These are phyloP conservation scores for Macroglossus sobrinus DNA, from an alignment of 2,113 vertebrate species.

Conservation along the genomic window DNA sequence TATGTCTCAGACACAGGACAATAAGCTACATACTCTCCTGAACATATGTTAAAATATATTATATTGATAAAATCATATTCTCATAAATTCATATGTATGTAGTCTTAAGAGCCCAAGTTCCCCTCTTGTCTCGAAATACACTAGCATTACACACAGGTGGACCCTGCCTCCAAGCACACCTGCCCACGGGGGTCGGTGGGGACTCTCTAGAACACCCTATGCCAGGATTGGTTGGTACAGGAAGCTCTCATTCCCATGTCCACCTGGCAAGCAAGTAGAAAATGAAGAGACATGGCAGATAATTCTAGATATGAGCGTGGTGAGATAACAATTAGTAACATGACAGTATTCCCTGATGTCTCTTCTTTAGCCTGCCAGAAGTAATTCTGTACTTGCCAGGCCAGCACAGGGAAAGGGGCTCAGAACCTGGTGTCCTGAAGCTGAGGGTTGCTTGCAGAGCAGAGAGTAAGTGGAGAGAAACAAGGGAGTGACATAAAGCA, in stretches of 20 bases:
- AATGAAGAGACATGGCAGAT: not conserved
- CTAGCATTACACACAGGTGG: accelerated
- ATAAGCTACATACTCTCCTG: not conserved
- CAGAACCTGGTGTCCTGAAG: not conserved
- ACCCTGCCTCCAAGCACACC: not conserved
- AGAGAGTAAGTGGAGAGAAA: not conserved
- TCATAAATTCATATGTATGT: not conserved
- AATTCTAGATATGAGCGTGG: not conserved
- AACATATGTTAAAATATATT: not conserved
- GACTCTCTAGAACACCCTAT: accelerated
- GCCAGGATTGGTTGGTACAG: not conserved
- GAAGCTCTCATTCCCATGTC: not conserved
- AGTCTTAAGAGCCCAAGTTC: not conserved
- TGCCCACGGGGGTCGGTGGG: not conserved
- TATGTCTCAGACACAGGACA: not conserved
- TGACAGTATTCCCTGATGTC: not conserved
- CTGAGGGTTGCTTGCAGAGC: not conserved
- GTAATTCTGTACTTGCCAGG: not conserved
- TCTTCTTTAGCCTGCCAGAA: not conserved
- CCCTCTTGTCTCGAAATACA: not conserved
- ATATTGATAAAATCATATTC: not conserved
- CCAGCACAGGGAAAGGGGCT: not conserved
- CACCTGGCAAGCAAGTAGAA: not conserved
- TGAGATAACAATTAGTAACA: too few relatives aligned
- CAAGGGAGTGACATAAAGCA: not conserved